Evolutionary conservation across 2,888 invertebrate species (phyloP).

Genomic region (Campoletis raptor): DNA sequence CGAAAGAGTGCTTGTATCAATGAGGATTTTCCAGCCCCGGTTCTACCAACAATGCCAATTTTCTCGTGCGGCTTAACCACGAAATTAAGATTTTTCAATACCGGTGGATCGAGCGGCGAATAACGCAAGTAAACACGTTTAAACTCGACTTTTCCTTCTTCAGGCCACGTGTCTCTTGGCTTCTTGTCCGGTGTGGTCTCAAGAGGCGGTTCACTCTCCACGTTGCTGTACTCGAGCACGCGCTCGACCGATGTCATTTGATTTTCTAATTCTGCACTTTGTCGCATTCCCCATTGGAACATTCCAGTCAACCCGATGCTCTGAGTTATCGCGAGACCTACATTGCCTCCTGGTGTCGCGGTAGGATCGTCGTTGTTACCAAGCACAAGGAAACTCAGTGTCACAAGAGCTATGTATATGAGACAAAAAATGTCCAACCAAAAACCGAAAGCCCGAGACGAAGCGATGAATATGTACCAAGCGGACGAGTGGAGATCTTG

Average conservation of each 20-base stretch:
- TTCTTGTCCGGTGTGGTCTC: conserved; percentile 88
- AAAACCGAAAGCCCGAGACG: conserved; percentile 97
- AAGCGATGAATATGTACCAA: conserved; percentile 95
- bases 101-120: conserved; percentile 89
- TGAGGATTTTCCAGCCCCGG: conserved; percentile 91
- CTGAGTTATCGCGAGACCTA: conserved; percentile 92
- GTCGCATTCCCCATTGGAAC: conserved; percentile 95
- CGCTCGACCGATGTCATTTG: conserved; percentile 94
- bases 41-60: conserved; percentile 90
- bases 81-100: conserved; percentile 90
- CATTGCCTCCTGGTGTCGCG: conserved; percentile 88
- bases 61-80: conserved; percentile 89
- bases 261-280: conserved; percentile 92
- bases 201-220: conserved; percentile 90
- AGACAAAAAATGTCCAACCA: conserved; percentile 96
- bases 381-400: conserved; percentile 92
- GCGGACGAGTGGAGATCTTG: conserved; percentile 96
- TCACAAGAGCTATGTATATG: conserved; percentile 93
- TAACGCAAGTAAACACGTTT: conserved; percentile 90
- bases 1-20: conserved; percentile 91
- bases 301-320: conserved; percentile 92
- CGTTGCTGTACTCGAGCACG: conserved; percentile 87
- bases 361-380: conserved; percentile 75
- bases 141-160: conserved; percentile 89
- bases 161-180: conserved; percentile 91